A percentile compares a stretch with the other conserved stretches of the same genome.
Conservation (phyloP, 2,113 vertebrate genomes). For the Limanda limanda region DNA sequence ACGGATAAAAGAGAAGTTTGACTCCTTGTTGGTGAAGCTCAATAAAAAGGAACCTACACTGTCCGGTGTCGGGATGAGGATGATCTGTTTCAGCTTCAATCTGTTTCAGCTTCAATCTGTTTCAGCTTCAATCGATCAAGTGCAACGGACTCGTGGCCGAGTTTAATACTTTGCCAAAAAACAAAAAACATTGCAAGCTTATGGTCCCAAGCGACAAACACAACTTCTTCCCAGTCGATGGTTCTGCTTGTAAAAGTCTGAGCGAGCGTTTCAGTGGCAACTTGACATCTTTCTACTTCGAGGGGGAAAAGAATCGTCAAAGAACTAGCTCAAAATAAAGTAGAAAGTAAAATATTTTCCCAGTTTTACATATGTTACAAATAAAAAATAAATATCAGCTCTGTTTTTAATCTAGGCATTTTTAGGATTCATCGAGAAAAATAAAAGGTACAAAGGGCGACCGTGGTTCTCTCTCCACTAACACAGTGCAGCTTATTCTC, state of each 20-base stretch:
- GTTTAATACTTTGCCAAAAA: constrained; percentile 53
- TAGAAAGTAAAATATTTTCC: constrained; percentile 67
- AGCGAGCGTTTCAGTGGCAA: constrained; percentile 67
- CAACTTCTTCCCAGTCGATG: constrained; percentile 18
- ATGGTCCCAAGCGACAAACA: constrained; percentile 69
- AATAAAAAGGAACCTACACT: not conserved
- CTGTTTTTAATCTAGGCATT: constrained; percentile 64
- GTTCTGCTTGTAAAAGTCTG: constrained; percentile 51
- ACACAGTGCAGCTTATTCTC: constrained; percentile 48
- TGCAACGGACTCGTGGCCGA: constrained; percentile 45
- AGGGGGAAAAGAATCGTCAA: not conserved
- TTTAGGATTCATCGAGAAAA: constrained; percentile 57
- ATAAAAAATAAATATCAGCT: constrained; percentile 82
- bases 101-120: no score
- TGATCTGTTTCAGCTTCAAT: constrained; percentile 12
- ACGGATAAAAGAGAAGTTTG: not conserved
- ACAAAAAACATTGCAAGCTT: constrained; percentile 41
- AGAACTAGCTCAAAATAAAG: constrained; percentile 64
- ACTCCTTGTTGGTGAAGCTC: no score
- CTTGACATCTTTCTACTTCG: constrained; percentile 69
- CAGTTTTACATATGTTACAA: constrained; percentile 77
- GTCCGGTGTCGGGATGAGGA: constrained; percentile 1
- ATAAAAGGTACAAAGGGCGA: constrained; percentile 63
- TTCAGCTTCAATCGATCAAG: constrained; percentile 23
- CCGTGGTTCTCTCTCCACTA: not conserved